phyloP scores from a whole-genome alignment of 2,888 invertebrate genomes.

The Urechis unicinctus region DNA sequence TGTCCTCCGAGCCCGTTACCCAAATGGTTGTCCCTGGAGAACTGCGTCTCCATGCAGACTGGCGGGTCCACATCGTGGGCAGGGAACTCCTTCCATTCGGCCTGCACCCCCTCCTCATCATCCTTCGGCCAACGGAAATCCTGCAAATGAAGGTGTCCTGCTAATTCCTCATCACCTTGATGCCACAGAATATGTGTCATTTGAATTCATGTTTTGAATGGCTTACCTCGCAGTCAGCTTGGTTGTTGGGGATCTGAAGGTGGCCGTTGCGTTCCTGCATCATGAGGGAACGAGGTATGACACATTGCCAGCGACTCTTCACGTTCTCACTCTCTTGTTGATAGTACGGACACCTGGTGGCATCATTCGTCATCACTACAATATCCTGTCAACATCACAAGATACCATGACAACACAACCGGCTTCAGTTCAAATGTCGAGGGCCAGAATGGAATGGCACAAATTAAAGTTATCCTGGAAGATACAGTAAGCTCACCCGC shows the following conservation, averaged over 20 bases:
- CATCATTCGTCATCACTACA: constrained; percentile 43
- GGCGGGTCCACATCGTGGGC: constrained; percentile 43
- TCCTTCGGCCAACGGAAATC: constrained; percentile 23
- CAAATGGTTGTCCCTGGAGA: constrained; percentile 47
- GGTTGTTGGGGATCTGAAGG: constrained; percentile 38
- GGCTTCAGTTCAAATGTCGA: no score
- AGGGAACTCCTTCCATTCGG: constrained; percentile 36
- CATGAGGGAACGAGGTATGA: constrained; percentile 25
- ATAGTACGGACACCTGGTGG: constrained; percentile 36
- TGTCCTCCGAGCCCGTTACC: constrained; percentile 46
- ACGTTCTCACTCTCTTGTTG: constrained; percentile 42
- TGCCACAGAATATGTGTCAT: background rate
- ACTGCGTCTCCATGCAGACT: constrained; percentile 46
- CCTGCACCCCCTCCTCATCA: constrained; percentile 20
- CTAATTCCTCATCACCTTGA: background rate
- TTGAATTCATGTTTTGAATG: background rate
- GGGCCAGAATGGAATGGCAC: no score
- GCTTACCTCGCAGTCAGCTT: constrained; percentile 39
- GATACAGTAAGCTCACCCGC: constrained; percentile 27
- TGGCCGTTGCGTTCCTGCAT: constrained; percentile 16
- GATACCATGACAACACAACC: no score
- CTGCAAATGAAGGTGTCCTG: constrained; percentile 13
- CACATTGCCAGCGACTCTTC: constrained; percentile 40
- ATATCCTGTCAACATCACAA: constrained; percentile 34
- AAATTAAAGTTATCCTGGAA: background rate